Evolutionary conservation across 1,140 invertebrate species (phyloP).

Genomic region (Acromyrmex heyeri): DNA sequence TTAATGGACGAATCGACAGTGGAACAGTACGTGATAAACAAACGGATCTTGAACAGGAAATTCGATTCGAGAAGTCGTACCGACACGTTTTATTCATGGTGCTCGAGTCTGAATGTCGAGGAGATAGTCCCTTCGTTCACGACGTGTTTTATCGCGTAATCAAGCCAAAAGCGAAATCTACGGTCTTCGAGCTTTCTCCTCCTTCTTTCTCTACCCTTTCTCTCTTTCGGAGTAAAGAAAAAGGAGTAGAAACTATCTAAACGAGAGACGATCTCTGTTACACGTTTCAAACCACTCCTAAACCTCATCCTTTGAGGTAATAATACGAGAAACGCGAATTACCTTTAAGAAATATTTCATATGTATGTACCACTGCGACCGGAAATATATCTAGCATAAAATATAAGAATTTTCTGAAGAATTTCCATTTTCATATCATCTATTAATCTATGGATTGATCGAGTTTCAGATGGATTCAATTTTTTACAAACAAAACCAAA

Average conservation of each 20-base stretch:
- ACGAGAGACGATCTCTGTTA: conserved; percentile 8
- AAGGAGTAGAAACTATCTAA: not conserved
- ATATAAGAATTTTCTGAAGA: not conserved
- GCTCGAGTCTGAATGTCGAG: conserved; percentile 7
- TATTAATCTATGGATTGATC: not conserved
- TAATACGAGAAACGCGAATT: conserved; percentile 31
- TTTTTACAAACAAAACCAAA: not conserved
- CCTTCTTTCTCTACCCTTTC: not conserved
- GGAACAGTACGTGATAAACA: conserved; percentile 34
- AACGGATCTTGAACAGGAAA: conserved; percentile 42
- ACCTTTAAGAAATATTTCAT: not conserved
- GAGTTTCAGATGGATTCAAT: not conserved
- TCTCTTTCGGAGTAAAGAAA: not conserved
- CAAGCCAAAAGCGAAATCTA: conserved; percentile 61
- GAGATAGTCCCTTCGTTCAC: conserved; percentile 55
- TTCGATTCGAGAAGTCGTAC: conserved; percentile 52
- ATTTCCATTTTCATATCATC: not conserved
- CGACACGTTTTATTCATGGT: conserved; percentile 45
- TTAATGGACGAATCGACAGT: not conserved
- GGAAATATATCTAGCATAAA: not conserved
- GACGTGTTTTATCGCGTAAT: conserved; percentile 61
- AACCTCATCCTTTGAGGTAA: conserved; percentile 1
- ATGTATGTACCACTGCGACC: not conserved
- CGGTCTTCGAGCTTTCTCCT: conserved; percentile 1
- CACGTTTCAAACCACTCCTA: conserved; percentile 13